Percentiles rank a stretch among this genome's conserved stretches.
phyloP scores from a whole-genome alignment of 1,140 invertebrate species.

The Aphelenchoides fujianensis region DNA sequence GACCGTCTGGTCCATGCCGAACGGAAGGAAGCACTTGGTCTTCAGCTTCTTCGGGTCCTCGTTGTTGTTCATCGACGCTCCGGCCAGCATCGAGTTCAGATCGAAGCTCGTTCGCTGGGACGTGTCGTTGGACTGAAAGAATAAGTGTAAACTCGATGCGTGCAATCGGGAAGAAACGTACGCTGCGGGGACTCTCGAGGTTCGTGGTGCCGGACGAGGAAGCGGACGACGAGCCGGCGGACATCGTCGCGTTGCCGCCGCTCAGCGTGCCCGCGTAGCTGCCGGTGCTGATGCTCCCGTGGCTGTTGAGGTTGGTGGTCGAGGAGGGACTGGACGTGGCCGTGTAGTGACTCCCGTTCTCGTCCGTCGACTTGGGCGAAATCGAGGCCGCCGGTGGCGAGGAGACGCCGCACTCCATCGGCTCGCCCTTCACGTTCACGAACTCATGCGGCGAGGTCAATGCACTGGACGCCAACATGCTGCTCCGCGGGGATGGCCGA shows the following conservation, averaged over 20 bases:
- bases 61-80: slow-evolving; percentile 26
- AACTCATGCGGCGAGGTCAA: not conserved
- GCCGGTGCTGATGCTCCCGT: not conserved
- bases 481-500: too few species aligned
- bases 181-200: slow-evolving; percentile 13
- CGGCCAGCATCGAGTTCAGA: slow-evolving; percentile 29
- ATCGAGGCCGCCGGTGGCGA: slow-evolving; percentile 25
- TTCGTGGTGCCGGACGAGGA: not conserved
- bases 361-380: slow-evolving; percentile 32
- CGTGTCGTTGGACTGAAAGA: slow-evolving; percentile 17
- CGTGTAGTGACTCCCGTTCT: slow-evolving; percentile 22
- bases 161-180: slow-evolving; percentile 16
- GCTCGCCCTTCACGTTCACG: not conserved
- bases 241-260: not conserved
- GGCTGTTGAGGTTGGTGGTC: slow-evolving; percentile 21
- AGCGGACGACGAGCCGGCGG: not conserved
- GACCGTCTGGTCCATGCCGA: too few species aligned
- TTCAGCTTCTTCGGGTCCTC: too few species aligned
- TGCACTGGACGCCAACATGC: too few species aligned
- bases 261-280: slow-evolving; percentile 3
- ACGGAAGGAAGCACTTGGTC: too few species aligned
- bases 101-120: slow-evolving; percentile 25
- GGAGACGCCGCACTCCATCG: not conserved
- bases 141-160: not conserved
- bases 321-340: slow-evolving; percentile 37